These are phyloP conservation scores for Collichthys lucidus DNA, from an alignment of 2,113 vertebrate species.

Conservation along the genomic window DNA sequence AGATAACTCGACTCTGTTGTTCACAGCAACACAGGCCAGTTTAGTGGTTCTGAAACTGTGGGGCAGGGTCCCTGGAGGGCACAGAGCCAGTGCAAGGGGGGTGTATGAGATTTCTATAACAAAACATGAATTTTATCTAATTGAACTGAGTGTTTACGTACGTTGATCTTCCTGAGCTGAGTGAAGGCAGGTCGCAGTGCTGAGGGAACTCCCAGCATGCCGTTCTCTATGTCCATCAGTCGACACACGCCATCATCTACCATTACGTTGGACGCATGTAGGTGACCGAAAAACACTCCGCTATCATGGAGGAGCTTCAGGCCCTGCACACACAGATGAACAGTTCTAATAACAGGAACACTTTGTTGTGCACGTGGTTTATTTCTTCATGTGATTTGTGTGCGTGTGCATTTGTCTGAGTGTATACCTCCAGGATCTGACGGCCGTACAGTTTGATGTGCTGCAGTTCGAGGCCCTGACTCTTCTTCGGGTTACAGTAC, in stretches of 20 bases:
- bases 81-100: too few species aligned
- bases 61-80: too few species aligned
- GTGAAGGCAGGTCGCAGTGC: conserved; percentile 90
- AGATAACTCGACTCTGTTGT: neutral
- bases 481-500: conserved; percentile 96
- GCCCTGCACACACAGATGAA: conserved; percentile 79
- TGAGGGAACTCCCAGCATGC: conserved; percentile 92
- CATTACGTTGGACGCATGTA: conserved; percentile 92
- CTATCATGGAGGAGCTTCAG: conserved; percentile 94
- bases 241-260: conserved; percentile 92
- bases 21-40: neutral
- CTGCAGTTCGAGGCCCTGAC: conserved; percentile 92
- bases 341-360: neutral
- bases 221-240: conserved; percentile 94
- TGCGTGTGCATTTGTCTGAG: neutral
- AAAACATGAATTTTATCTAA: neutral
- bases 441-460: conserved; percentile 93
- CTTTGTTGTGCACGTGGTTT: neutral
- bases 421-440: conserved; percentile 94
- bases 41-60: too few species aligned
- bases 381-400: too few species aligned
- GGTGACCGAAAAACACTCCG: conserved; percentile 92
- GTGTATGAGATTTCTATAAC: neutral
- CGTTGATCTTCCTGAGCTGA: conserved; percentile 95
- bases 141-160: conserved; percentile 71